These are phyloP conservation scores for Holotrichia oblita DNA, from an alignment of 1,140 invertebrate genomes.

Conservation along the genomic window DNA sequence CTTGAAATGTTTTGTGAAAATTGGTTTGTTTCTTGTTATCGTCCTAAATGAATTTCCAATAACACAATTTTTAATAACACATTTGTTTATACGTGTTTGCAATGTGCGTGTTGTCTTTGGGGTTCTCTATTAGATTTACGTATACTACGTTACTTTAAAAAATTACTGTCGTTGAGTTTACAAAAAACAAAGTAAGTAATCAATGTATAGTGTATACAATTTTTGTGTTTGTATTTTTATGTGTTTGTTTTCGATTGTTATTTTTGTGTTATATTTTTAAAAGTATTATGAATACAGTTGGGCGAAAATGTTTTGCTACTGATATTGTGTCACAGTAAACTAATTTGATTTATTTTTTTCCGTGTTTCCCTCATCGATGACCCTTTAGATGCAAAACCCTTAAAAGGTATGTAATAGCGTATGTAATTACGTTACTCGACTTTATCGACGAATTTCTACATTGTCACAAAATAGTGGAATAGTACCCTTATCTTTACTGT, in stretches of 20 bases:
- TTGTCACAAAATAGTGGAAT: conserved; percentile 1
- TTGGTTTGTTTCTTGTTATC: conserved; percentile 1
- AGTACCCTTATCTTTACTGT: not conserved
- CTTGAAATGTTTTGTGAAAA: not conserved
- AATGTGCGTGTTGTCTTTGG: not conserved
- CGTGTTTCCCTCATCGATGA: conserved; percentile 20
- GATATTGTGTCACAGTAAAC: not conserved
- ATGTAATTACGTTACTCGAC: not conserved
- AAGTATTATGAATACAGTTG: conserved; percentile 38
- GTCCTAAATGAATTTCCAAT: conserved; percentile 15
- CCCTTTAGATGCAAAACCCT: conserved; percentile 26
- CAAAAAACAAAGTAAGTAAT: conserved; percentile 1
- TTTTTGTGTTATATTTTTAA: conserved; percentile 41
- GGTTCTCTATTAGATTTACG: conserved; percentile 9
- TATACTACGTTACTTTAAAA: not conserved
- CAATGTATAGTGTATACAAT: conserved; percentile 25
- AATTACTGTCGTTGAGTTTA: conserved; percentile 22
- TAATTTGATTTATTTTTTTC: conserved; percentile 32
- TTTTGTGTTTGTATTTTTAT: conserved; percentile 37
- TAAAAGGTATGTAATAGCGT: conserved; percentile 20
- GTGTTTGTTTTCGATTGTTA: conserved; percentile 40
- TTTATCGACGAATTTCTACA: not conserved
- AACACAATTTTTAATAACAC: not conserved
- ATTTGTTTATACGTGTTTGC: not conserved
- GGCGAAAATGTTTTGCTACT: conserved; percentile 29